Conservation (phyloP, 2,888 invertebrate species). For the Lasius platythorax region DNA sequence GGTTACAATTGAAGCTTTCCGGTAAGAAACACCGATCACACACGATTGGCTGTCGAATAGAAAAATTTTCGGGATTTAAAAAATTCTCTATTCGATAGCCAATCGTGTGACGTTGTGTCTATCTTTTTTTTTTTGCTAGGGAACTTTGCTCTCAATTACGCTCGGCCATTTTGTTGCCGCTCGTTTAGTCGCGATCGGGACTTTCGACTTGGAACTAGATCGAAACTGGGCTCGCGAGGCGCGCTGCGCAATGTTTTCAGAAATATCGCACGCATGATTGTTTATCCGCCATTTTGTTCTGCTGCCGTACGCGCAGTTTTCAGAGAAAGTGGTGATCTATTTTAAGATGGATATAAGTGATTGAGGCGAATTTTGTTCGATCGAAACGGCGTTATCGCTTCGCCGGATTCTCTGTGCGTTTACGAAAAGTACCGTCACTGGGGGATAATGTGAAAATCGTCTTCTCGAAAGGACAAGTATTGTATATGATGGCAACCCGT, state of each 20-base stretch:
- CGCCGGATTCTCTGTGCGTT: constrained; percentile 23
- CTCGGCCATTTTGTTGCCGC: constrained; percentile 6
- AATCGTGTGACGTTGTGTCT: too few relatives aligned
- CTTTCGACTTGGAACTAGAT: not conserved
- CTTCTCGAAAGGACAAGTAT: not conserved
- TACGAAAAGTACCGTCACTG: not conserved
- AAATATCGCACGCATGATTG: constrained; percentile 75
- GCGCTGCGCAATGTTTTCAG: constrained; percentile 70
- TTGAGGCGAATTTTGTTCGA: constrained; percentile 47
- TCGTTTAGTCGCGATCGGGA: not conserved
- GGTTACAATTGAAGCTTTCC: not conserved
- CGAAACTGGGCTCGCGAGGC: not conserved
- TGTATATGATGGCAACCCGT: constrained; percentile 76
- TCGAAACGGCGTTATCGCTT: not conserved
- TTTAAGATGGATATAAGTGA: constrained; percentile 72
- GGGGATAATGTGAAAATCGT: constrained; percentile 53
- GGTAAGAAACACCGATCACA: not conserved
- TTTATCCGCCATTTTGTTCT: constrained; percentile 83
- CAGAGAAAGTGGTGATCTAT: constrained; percentile 72
- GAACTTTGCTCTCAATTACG: too few relatives aligned
- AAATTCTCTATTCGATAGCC: too few relatives aligned
- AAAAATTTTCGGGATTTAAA: not conserved
- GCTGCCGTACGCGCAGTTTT: constrained; percentile 76
- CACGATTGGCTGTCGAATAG: not conserved
- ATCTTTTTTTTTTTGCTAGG: too few relatives aligned